phyloP scores from a whole-genome alignment of 2,888 invertebrate genomes.

The Pediacus dermestoides region DNA sequence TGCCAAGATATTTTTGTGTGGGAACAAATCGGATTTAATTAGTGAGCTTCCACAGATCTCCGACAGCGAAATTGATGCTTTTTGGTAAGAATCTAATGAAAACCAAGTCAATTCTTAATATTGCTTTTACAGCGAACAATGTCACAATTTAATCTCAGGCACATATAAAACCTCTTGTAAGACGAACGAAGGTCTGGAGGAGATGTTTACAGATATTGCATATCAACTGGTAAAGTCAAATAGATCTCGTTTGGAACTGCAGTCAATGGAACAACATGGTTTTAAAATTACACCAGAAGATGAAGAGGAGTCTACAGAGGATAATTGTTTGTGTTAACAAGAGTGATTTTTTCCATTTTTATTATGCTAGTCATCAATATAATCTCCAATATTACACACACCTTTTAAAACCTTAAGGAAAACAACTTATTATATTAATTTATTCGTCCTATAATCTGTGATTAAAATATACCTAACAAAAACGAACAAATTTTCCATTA shows the following conservation, averaged over 20 bases:
- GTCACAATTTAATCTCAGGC: constrained; percentile 83
- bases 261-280: constrained; percentile 72
- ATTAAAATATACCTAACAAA: background rate
- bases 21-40: constrained; percentile 79
- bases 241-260: constrained; percentile 76
- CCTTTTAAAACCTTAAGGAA: no score
- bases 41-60: constrained; percentile 72
- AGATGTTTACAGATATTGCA: constrained; percentile 90
- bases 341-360: constrained; percentile 1
- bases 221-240: constrained; percentile 74
- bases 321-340: constrained; percentile 52
- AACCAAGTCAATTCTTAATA: background rate
- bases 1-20: constrained; percentile 92
- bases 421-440: background rate
- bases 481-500: background rate
- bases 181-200: constrained; percentile 78
- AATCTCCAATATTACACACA: no score
- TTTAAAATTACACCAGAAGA: constrained; percentile 69
- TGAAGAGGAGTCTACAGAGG: constrained; percentile 47
- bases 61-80: constrained; percentile 83
- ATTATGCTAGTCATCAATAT: no score
- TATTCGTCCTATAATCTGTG: background rate
- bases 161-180: constrained; percentile 90
- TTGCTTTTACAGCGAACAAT: constrained; percentile 69
- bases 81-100: constrained; percentile 59